Base-by-base conservation (phyloP, 2,797 vertebrate genomes). In the Oryzias dopingdopingensis region DNA sequence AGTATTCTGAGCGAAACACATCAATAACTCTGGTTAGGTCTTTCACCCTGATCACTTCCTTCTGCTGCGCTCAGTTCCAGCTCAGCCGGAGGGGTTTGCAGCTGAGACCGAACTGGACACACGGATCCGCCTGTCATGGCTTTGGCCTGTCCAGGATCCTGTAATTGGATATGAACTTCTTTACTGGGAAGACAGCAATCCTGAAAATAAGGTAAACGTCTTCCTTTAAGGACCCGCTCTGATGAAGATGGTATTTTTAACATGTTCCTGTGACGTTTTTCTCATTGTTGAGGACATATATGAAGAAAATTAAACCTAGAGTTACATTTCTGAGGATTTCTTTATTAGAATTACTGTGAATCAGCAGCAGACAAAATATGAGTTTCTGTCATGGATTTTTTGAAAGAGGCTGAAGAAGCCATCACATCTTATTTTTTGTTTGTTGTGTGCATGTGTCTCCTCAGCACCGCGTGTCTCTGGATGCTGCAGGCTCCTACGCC, bases 21-120 rank as follows among this genome's bases (percentile, higher is more conserved):
- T 26, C 5, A 26, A 7, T 7, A 26, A 26, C 26, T 5, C 26
- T 26, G 5, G 26, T 26, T 26, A 10, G 8, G 29, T 8, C 20
- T 13, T 12, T n/a, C 20, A 10, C 43, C 12, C 13, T 24, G 18
- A 37, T 47, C 14, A 5, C 22, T 3, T 26, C 7, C 26, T 70
- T 14, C 56, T 55, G 73, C 16, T 60, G 8, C 50, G 14, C 65
- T 10, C 81, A 99, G 97, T 99, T 78, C 97, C 97, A 0, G 91
- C 94, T 49, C 95, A 96, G 84, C 95, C 95, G 0, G 89, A 91
- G 1, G 91, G 91, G 63, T 95, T 99, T 53, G 94, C 96, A 75
- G 96, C 95, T 0, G 95, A 98, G 81, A 95, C 94, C 0, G 96
- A 98, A 79, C 92, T 98, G 0, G 97, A 99, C 75, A 94, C 94